phyloP scores from a whole-genome alignment of 2,888 invertebrate genomes.

The Oeneis ivallda region DNA sequence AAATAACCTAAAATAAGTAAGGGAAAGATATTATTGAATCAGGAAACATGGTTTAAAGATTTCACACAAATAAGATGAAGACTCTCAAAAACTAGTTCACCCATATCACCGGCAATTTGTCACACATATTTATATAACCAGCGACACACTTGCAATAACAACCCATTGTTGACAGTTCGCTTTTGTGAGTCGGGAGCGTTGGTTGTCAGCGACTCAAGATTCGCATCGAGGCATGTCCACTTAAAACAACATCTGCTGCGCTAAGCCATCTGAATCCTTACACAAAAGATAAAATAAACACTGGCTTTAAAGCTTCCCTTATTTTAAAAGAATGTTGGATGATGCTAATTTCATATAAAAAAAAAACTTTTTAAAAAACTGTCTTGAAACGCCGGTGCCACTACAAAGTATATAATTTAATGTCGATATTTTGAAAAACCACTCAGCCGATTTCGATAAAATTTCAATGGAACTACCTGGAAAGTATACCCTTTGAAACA shows the following conservation, averaged over 20 bases:
- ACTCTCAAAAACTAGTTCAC: slow-evolving; percentile 21
- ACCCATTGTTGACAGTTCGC: slow-evolving; percentile 68
- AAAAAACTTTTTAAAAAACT: too few relatives aligned
- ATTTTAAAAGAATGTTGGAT: not conserved
- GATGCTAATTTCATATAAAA: too few relatives aligned
- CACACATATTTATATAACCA: slow-evolving; percentile 68
- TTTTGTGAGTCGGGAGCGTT: slow-evolving; percentile 53
- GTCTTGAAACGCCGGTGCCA: too few relatives aligned
- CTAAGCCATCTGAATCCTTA: slow-evolving; percentile 9
- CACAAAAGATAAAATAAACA: slow-evolving; percentile 8
- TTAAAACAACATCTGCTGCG: slow-evolving; percentile 64
- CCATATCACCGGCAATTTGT: slow-evolving; percentile 48
- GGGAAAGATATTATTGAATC: not conserved
- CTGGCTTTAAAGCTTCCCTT: not conserved
- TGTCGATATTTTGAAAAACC: too few relatives aligned
- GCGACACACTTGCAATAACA: slow-evolving; percentile 73
- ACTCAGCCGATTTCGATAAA: too few relatives aligned
- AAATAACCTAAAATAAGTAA: not conserved
- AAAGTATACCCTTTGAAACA: too few relatives aligned
- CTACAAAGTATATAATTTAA: too few relatives aligned
- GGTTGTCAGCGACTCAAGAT: slow-evolving; percentile 57
- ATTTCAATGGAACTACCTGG: too few relatives aligned
- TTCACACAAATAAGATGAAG: slow-evolving; percentile 10
- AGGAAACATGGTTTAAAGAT: slow-evolving; percentile 7
- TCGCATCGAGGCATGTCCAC: slow-evolving; percentile 62